Evolutionary conservation across 2,113 vertebrate genomes (phyloP), one percentile per base, ranked within the genome.

Genomic region (Rhadina sibilatrix): DNA sequence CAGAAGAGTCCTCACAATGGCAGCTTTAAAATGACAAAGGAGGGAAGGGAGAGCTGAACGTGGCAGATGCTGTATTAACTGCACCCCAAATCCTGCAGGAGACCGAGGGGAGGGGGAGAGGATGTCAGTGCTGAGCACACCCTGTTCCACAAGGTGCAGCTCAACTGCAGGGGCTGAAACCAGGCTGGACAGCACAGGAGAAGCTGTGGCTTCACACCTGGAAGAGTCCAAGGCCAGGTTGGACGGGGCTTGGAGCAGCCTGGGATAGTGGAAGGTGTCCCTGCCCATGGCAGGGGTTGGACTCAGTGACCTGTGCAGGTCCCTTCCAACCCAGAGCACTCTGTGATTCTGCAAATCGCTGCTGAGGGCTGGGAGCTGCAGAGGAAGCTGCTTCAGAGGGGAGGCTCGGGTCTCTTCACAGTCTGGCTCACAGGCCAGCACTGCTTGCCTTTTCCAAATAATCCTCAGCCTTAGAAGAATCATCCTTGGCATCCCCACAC

Each of bases 1-100:
- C 87, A 92, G 78, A 24, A 74, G 91, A 97, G 97, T 97, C 98
- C 98, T 94, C 81, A 11, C 76, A 88, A 89, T 25, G 97, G 97
- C 97, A 96, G 97, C 97, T 97, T 98, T 98, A 98, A 97, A 98
- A 98, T 97, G 98, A 97, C 97, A 96, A 94, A 97, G 96, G 87
- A 95, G 88, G 69, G 70, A 52, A 94, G 71, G 93, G 94, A 90
- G 86, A 87, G 94, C 96, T 57, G 91, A 85, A 56, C 8, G 1
- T 35, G 86, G 83, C 66, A 90, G 68, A 66, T 38, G 13, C 54
- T 63, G 52, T 15, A 11, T 85, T 42, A 65, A 57, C 47, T 75
- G 85, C 63, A 20, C 59, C 95, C 85, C 82, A 28, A 65, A 59
- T 7, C 23, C 83, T 65, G 50, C 33, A 6, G 40, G 17, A 24